Percentiles rank a stretch among this genome's conserved stretches.
phyloP scores from a whole-genome alignment of 2,113 vertebrate species.

The Pluvialis apricaria region DNA sequence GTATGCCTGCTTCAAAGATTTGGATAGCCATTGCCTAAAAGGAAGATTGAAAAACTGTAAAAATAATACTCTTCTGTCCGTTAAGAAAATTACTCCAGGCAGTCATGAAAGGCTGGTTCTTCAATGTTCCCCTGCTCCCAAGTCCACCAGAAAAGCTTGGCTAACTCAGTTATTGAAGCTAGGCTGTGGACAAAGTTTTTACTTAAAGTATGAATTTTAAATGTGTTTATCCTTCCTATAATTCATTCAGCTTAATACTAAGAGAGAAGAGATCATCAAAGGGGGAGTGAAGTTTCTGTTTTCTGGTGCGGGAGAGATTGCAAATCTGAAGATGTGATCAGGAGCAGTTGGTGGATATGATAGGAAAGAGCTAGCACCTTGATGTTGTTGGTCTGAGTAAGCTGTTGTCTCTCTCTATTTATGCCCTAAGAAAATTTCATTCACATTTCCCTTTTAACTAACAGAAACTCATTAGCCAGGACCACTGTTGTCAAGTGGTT shows the following conservation, averaged over 20 bases:
- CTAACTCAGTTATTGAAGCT: not conserved
- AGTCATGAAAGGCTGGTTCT: not conserved
- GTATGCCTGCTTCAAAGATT: not conserved
- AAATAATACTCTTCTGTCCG: not conserved
- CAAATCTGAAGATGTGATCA: not conserved
- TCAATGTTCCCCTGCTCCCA: not conserved
- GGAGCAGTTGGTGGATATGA: not conserved
- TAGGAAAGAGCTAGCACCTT: not conserved
- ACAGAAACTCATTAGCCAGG: conserved; percentile 64
- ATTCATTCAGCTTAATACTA: not conserved
- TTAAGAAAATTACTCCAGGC: not conserved
- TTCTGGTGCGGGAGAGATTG: not conserved
- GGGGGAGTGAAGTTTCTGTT: not conserved
- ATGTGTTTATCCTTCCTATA: not conserved
- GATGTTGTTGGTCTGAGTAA: not conserved
- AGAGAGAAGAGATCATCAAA: not conserved
- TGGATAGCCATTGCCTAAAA: not conserved
- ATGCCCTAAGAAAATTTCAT: not conserved
- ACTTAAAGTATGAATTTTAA: not conserved
- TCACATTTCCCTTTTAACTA: conserved; percentile 60
- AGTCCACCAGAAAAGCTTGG: not conserved
- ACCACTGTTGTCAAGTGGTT: conserved; percentile 58
- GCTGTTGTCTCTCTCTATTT: not conserved
- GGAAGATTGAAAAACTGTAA: not conserved
- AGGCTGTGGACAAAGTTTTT: not conserved